Percentiles rank a stretch among this genome's conserved stretches.
These are phyloP conservation scores for Catonia carolina DNA, from an alignment of 2,888 invertebrate species.

Conservation along the genomic window DNA sequence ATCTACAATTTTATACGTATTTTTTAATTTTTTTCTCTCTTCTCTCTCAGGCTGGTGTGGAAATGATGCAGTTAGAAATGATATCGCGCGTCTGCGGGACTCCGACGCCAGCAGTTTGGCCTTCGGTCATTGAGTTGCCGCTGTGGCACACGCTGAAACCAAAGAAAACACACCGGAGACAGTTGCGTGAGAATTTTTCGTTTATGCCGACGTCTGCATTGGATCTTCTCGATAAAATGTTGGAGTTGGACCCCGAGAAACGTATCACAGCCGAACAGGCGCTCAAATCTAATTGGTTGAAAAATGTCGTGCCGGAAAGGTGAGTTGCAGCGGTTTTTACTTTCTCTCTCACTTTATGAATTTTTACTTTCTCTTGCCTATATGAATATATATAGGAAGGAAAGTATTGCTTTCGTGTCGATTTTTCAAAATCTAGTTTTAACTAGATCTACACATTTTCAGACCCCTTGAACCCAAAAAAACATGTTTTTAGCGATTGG, in stretches of 20 bases:
- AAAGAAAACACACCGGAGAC: conserved; percentile 80
- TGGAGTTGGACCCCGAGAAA: conserved; percentile 90
- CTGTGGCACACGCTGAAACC: conserved; percentile 87
- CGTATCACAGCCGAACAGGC: conserved; percentile 93
- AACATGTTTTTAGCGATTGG: too few species aligned
- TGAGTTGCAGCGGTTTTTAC: conserved; percentile 46
- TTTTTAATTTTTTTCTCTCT: conserved; percentile 15
- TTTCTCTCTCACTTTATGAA: too few species aligned
- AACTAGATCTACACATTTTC: too few species aligned
- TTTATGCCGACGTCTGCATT: conserved; percentile 85
- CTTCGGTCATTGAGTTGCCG: conserved; percentile 87
- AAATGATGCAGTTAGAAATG: conserved; percentile 88
- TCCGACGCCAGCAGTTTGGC: conserved; percentile 95
- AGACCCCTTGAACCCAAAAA: too few species aligned
- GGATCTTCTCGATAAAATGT: conserved; percentile 89
- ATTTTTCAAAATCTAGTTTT: too few species aligned
- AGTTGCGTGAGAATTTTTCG: conserved; percentile 86
- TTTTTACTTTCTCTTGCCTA: too few species aligned
- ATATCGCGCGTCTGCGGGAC: conserved; percentile 94
- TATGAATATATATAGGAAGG: too few species aligned
- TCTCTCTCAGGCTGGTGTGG: conserved; percentile 75
- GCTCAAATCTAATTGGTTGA: conserved; percentile 85
- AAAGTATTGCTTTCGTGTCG: too few species aligned
- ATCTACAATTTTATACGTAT: too few species aligned
- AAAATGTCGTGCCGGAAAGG: conserved; percentile 84